These are phyloP conservation scores for Bombus sylvicola DNA, from an alignment of 1,140 invertebrate species.

Conservation along the genomic window DNA sequence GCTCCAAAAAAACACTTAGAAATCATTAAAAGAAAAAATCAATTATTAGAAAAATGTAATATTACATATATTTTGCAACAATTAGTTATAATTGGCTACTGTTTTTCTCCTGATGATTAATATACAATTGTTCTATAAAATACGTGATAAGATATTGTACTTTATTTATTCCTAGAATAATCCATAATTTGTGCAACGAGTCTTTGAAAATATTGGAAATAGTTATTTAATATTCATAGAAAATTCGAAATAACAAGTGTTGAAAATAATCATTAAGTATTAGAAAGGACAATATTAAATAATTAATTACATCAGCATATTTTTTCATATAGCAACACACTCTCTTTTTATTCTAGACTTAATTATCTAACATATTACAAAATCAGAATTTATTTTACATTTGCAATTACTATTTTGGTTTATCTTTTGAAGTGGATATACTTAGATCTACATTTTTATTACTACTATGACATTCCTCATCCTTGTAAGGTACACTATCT, in stretches of 20 bases:
- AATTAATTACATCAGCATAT: neutral
- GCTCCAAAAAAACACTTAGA: neutral
- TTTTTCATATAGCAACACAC: neutral
- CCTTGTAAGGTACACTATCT: slow-evolving; percentile 83
- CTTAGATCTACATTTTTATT: slow-evolving; percentile 20
- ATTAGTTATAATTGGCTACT: slow-evolving; percentile 11
- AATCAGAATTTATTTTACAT: slow-evolving; percentile 22
- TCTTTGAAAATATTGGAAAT: neutral
- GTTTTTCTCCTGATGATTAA: neutral
- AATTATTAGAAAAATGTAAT: slow-evolving; percentile 8
- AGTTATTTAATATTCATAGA: neutral
- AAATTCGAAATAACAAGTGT: neutral
- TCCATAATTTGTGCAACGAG: neutral
- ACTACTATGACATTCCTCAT: slow-evolving; percentile 50
- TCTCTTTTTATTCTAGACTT: neutral
- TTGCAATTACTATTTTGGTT: slow-evolving; percentile 21
- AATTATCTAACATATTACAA: neutral
- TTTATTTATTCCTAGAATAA: neutral
- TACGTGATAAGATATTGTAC: neutral
- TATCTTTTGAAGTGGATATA: slow-evolving; percentile 25
- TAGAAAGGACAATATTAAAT: neutral
- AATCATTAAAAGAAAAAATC: neutral
- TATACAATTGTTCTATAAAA: slow-evolving; percentile 14
- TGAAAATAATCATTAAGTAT: neutral
- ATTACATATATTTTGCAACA: slow-evolving; percentile 12